Base-by-base conservation (phyloP, 1,140 invertebrate genomes). In the Ruditapes philippinarum region DNA sequence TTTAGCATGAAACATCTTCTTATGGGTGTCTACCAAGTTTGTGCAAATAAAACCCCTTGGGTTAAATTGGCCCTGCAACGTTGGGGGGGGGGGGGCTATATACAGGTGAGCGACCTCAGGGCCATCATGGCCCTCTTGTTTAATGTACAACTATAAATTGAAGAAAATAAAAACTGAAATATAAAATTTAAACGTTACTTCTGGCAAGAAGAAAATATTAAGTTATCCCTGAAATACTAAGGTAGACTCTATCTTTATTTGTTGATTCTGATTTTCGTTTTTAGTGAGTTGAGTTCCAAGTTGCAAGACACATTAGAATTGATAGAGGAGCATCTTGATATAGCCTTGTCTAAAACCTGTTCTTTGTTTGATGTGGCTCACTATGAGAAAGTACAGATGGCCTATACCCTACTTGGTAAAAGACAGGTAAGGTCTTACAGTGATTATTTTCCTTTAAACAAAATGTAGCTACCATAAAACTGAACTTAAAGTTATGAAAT, bases 311-410 rank as follows among this genome's bases (percentile, higher is more conserved):
- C 98, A 0, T 96, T 99, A 70, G 98, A 98, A 89, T 97, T 98
- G 96, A 98, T 98, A 0, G 99, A 99, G 95, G 98, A 99, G 93
- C 98, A 98, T 91, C 95, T 99, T 70, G 99, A 99, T 95, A 97
- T 97, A 9, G 98, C 98, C 0, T 96, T 99, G 12, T 97, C 98
- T 4, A 98, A 97, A 93, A 97, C 98, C 81, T 96, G 95, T 86
- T 89, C 88, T 51, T 89, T 92, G 51, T 96, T 96, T 94, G 94
- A 95, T 88, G 89, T 92, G 0, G 38, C 68, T 22, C 94, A 95
- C 70, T 96, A 96, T 90, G 91, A 94, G 22, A 95, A 98, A 90
- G 96, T 99, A 4, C 98, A 98, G 94, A 97, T 97, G 91, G 98
- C 99, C 0, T 99, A 99, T 93, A 97, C 97, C 31, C 95, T 95